These are phyloP conservation scores for Megalops cyprinoides DNA, from an alignment of 2,797 vertebrate species.

Conservation along the genomic window DNA sequence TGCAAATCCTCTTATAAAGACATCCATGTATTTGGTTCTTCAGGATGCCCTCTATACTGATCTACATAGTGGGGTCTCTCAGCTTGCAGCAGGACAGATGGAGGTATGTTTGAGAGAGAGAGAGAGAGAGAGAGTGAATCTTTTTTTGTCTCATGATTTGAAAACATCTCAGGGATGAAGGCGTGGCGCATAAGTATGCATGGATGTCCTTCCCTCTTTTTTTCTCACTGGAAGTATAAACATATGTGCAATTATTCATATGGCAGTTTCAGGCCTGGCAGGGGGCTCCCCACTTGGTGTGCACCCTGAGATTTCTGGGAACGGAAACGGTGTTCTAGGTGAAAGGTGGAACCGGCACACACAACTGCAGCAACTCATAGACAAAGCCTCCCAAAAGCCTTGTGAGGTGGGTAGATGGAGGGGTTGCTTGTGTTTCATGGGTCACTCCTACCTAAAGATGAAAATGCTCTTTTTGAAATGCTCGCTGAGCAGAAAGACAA, in stretches of 20 bases:
- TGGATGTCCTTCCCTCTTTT: neutral
- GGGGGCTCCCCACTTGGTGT: neutral
- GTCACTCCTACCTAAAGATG: slow-evolving; percentile 6
- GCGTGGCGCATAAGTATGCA: neutral
- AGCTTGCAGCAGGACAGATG: neutral
- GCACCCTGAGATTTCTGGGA: neutral
- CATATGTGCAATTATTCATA: neutral
- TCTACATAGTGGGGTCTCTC: neutral
- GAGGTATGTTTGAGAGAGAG: neutral
- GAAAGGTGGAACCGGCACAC: neutral
- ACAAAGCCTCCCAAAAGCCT: neutral
- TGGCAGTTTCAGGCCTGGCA: neutral
- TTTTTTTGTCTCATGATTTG: neutral
- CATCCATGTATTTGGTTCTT: too few species aligned
- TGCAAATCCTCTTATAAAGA: neutral
- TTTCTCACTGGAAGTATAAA: neutral
- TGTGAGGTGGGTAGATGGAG: neutral
- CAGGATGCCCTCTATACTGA: neutral
- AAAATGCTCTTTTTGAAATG: neutral
- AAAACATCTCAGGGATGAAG: neutral
- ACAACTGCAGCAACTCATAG: neutral
- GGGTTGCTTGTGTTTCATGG: neutral
- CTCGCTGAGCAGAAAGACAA: slow-evolving; percentile 30
- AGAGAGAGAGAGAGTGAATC: neutral
- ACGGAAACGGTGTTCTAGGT: neutral